Evolutionary conservation across 1,140 invertebrate species (phyloP), one percentile per base, ranked within the genome.

Genomic region (Hirudo medicinalis): DNA sequence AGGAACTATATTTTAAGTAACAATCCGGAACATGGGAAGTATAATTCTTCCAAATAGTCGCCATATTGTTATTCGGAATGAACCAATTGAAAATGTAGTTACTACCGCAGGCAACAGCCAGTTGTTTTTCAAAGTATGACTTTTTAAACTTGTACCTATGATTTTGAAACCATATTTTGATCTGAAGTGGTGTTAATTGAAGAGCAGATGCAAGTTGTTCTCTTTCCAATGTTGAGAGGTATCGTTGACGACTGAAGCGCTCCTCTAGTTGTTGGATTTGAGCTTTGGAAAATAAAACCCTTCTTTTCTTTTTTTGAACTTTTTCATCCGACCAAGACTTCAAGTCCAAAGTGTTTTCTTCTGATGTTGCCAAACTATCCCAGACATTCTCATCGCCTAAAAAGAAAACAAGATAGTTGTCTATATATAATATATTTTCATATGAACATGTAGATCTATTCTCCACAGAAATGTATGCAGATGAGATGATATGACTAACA

Each of bases 111-210:
- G 29, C 11, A 63, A 11, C 22, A 63, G 57, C 57, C 22, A 63
- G 9, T 22, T 63, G 29, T 63, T 63, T 63, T 79, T 94, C 91
- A 78, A 90, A 90, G 66, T 91, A 89, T 19, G 70, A 70, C 67
- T 74, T 74, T 69, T 74, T 74, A 63, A 74, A 57, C 78, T 88
- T 88, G 79, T 88, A 88, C 15, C 87, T 84, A 77, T 88, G 87
- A 77, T 88, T 88, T 78, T 88, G 86, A 77, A 97, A 98, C 94
- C 94, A 98, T 78, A 97, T 98, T 88, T 98, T 99, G 57, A 99
- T 94, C 90, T 98, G 81, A 13, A 78, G 79, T 4, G 76, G 77
- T 2, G 76, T 73, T 53, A 76, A 74, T n/a, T 54, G 72, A 29
- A 76, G 78, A 92, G 94, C 87, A 66, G 89, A 91, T 0, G 95